phyloP scores from a whole-genome alignment of 2,113 vertebrate species.

The Synodontis membranacea region DNA sequence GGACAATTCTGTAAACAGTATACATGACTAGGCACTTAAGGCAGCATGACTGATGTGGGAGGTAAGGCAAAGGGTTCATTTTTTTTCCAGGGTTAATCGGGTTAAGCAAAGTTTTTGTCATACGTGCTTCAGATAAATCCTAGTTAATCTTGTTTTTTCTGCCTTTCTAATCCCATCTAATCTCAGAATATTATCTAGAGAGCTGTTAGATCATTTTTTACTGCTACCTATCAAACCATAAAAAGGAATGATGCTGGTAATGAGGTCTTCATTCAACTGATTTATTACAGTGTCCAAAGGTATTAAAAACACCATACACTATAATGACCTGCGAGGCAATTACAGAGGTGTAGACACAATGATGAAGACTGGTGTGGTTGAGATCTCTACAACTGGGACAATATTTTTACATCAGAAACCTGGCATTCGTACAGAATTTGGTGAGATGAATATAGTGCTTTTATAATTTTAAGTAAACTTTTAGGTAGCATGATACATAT shows the following conservation, averaged over 20 bases:
- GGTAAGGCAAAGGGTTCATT: constrained; percentile 40
- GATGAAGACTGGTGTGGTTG: constrained; percentile 26
- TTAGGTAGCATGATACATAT: not conserved
- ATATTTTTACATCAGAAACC: not conserved
- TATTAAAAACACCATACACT: constrained; percentile 24
- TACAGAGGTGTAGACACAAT: constrained; percentile 18
- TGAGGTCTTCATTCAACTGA: constrained; percentile 16
- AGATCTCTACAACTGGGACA: not conserved
- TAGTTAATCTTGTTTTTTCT: constrained; percentile 41
- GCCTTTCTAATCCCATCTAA: constrained; percentile 38
- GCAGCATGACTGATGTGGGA: constrained; percentile 39
- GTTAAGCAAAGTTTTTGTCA: constrained; percentile 43
- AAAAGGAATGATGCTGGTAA: constrained; percentile 1
- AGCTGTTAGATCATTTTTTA: constrained; percentile 5
- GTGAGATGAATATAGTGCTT: not conserved
- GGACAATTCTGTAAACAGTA: constrained; percentile 34
- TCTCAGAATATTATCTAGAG: constrained; percentile 48
- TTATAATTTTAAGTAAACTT: not conserved
- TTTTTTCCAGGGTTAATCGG: constrained; percentile 45
- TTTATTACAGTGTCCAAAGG: constrained; percentile 23
- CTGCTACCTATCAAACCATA: constrained; percentile 16
- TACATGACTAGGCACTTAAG: constrained; percentile 42
- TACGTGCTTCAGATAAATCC: constrained; percentile 41
- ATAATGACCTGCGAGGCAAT: constrained; percentile 18
- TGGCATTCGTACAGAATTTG: not conserved